Percentiles rank a stretch among this genome's conserved stretches.
Conservation (phyloP, 2,888 invertebrate genomes). For the Brachyptera putata region DNA sequence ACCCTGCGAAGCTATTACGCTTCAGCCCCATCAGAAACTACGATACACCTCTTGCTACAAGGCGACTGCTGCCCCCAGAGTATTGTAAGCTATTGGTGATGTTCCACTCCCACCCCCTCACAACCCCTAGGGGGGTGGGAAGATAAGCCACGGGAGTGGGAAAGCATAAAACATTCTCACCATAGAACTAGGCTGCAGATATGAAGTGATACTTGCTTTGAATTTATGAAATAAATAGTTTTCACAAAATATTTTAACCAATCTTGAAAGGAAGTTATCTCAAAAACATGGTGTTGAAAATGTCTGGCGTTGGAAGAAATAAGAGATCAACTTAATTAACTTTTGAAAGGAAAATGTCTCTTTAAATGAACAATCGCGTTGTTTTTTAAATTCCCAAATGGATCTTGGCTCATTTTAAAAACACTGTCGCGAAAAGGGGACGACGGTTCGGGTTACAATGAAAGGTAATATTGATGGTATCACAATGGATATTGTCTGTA, state of each 20-base stretch:
- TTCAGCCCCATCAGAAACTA: conserved; percentile 12
- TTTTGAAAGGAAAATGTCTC: conserved; percentile 15
- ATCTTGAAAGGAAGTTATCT: background rate
- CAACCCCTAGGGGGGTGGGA: background rate
- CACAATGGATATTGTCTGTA: conserved; percentile 13
- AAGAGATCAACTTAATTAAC: conserved; percentile 15
- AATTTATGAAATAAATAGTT: no score
- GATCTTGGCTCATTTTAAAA: conserved; percentile 23
- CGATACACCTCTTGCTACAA: conserved; percentile 21
- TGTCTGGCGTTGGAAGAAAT: no score
- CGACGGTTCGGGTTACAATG: conserved; percentile 24
- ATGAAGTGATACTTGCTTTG: background rate
- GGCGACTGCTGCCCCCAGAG: conserved; percentile 20
- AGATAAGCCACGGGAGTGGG: conserved; percentile 18
- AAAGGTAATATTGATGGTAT: conserved; percentile 28
- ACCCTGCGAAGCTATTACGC: conserved; percentile 15
- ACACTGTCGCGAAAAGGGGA: conserved; percentile 15
- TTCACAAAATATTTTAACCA: background rate
- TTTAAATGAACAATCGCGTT: conserved; percentile 21
- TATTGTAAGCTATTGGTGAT: conserved; percentile 14
- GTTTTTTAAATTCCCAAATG: conserved; percentile 14
- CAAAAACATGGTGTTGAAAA: no score
- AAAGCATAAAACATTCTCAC: background rate
- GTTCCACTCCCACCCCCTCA: conserved; percentile 9
- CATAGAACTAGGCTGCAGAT: background rate